Percentiles rank a stretch among this genome's conserved stretches.
Evolutionary conservation across 2,113 vertebrate genomes (phyloP).

Genomic region (Collichthys lucidus): DNA sequence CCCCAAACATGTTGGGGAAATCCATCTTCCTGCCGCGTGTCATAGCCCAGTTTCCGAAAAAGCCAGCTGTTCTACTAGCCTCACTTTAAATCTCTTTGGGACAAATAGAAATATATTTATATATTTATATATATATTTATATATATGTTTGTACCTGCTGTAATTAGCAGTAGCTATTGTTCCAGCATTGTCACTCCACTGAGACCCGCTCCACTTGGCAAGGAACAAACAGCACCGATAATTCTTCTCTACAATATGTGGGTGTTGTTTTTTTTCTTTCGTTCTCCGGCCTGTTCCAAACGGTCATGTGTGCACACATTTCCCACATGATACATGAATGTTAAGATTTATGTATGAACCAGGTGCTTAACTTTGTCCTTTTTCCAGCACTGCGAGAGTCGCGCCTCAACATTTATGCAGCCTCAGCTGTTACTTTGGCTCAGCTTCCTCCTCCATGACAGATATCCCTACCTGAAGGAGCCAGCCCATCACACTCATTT

Average conservation of each 20-base stretch:
- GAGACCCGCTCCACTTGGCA: conserved; percentile 71
- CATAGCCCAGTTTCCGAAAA: conserved; percentile 46
- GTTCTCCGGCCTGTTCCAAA: not conserved
- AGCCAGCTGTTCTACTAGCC: conserved; percentile 41
- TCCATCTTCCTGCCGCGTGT: conserved; percentile 24
- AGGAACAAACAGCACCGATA: conserved; percentile 57
- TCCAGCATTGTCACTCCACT: conserved; percentile 54
- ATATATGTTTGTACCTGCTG: conserved; percentile 33
- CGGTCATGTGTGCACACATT: not conserved
- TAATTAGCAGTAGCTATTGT: conserved; percentile 69
- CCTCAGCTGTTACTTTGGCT: conserved; percentile 19
- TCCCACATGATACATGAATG: not conserved
- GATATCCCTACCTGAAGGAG: conserved; percentile 33
- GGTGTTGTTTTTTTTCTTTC: conserved; percentile 37
- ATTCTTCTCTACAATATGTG: conserved; percentile 37
- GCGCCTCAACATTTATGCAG: not conserved
- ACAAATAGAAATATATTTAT: conserved; percentile 38
- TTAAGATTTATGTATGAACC: conserved; percentile 21
- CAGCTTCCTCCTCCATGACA: conserved; percentile 8
- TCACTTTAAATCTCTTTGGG: conserved; percentile 36
- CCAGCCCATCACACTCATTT: conserved; percentile 30
- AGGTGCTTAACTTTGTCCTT: conserved; percentile 15
- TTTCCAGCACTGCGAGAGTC: conserved; percentile 8
- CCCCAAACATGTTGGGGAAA: not conserved
- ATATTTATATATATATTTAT: conserved; percentile 4